Evolutionary conservation across 2,888 invertebrate species (phyloP), one percentile per base, ranked within the genome.

Genomic region (Cataglyphis albicans): DNA sequence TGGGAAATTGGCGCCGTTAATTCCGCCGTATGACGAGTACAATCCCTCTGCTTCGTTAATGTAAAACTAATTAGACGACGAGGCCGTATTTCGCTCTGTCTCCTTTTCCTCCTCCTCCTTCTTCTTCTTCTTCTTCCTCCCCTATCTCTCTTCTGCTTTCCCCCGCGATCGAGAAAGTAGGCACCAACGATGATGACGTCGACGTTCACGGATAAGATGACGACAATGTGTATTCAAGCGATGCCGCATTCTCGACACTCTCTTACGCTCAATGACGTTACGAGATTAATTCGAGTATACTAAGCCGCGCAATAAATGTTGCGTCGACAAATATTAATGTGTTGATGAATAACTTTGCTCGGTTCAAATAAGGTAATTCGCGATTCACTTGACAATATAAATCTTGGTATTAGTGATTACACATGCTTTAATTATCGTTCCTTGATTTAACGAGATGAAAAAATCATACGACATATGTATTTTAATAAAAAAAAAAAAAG

Each of bases 1-100:
- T 83, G 84, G 85, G 85, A 89, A 89, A 89, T 89, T 88, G 89
- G 86, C 76, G 87, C 86, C 86, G 88, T 89, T 89, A 89, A 88
- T 89, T 86, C 85, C 84, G 55, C 81, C 82, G 81, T 88, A 88
- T 87, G 88, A 87, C 85, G 86, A 88, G 83, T 83, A 84, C 87
- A 84, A 84, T 86, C 72, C 78, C 48, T 38, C 52, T 44, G 41
- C 21, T 81, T 88, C 87, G 81, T 87, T 87, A 82, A 80, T 78
- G 82, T 76, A 73, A 86, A 87, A 88, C 88, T 88, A 87, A 88
- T 88, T 88, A 88, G 80, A 86, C 68, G 75, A 80, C 81, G 78
- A 78, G 68, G 59, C 72, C 63, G 72, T 81, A 64, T 59, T 78
- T 76, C 52, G 55, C 32, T 48, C 6, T 6, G n/a, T n/a, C 2